Conservation (phyloP, 2,797 vertebrate species). For the Urophycis tenuis region DNA sequence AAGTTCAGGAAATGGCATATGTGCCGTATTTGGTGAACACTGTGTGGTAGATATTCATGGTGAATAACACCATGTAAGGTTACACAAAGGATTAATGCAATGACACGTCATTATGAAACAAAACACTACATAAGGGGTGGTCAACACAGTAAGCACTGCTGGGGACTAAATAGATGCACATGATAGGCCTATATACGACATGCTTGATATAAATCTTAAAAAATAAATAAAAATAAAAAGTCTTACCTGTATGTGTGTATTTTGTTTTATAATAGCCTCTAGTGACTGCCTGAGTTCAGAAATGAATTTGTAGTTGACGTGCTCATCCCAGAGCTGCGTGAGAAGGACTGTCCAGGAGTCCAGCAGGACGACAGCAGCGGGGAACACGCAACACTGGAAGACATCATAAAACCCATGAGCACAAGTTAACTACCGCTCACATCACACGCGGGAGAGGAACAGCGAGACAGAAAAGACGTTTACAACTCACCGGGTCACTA, state of each 20-base stretch:
- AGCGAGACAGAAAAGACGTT: neutral
- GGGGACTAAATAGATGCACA: neutral
- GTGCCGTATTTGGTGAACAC: neutral
- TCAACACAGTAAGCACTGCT: neutral
- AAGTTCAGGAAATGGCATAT: neutral
- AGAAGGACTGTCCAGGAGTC: conserved; percentile 68
- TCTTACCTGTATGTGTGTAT: conserved; percentile 55
- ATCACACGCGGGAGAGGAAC: neutral
- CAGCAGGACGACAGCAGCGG: conserved; percentile 63
- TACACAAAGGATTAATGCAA: neutral
- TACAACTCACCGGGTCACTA: conserved; percentile 63
- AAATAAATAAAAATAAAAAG: no score
- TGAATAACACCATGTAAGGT: no score
- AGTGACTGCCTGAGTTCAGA: conserved; percentile 56
- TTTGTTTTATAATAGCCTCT: conserved; percentile 54
- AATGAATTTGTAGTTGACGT: conserved; percentile 63
- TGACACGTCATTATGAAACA: no score
- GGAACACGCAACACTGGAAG: conserved; percentile 71
- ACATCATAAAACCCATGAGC: neutral
- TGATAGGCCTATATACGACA: neutral
- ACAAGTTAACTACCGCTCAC: neutral
- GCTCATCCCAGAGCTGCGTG: conserved; percentile 62
- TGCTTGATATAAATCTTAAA: neutral
- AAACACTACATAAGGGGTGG: neutral
- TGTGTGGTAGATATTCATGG: no score